These are phyloP conservation scores for Daboia siamensis DNA, from an alignment of 2,113 vertebrate species.

Conservation along the genomic window DNA sequence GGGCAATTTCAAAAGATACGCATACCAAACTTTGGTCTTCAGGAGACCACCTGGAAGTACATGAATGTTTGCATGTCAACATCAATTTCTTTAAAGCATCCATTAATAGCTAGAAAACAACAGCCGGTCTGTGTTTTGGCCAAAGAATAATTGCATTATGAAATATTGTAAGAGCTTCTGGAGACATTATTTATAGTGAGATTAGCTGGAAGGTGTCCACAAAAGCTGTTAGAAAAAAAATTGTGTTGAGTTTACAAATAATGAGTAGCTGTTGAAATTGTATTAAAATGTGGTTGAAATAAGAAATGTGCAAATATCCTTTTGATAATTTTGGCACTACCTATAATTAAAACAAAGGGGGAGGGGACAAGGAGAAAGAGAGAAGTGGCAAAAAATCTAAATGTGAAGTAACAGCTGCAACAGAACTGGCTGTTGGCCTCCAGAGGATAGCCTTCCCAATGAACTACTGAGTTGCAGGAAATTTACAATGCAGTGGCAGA, in stretches of 20 bases:
- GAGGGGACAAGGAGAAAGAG: not conserved
- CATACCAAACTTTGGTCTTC: not conserved
- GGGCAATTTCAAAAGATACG: not conserved
- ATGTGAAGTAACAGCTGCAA: slow-evolving; percentile 35
- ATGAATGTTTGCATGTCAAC: not conserved
- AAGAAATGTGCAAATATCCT: slow-evolving; percentile 40
- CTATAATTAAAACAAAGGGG: slow-evolving; percentile 40
- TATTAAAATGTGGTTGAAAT: slow-evolving; percentile 42
- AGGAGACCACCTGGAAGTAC: not conserved
- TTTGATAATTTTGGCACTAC: slow-evolving; percentile 49
- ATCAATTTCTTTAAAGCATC: not conserved
- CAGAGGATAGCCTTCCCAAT: not conserved
- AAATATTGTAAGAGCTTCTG: slow-evolving; percentile 33
- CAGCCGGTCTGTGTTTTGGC: not conserved
- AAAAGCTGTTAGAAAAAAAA: slow-evolving; percentile 43
- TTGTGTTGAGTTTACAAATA: slow-evolving; percentile 40
- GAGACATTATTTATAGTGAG: slow-evolving; percentile 37
- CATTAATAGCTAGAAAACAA: not conserved
- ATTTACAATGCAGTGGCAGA: not conserved
- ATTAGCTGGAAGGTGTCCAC: slow-evolving; percentile 33
- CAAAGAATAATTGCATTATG: slow-evolving; percentile 44
- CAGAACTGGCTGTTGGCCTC: not conserved
- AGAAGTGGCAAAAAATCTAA: not conserved
- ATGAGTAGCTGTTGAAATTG: not conserved
- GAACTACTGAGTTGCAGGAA: not conserved